Evolutionary conservation across 1,140 invertebrate species (phyloP), one percentile per base, ranked within the genome.

Genomic region (Achroia grisella): DNA sequence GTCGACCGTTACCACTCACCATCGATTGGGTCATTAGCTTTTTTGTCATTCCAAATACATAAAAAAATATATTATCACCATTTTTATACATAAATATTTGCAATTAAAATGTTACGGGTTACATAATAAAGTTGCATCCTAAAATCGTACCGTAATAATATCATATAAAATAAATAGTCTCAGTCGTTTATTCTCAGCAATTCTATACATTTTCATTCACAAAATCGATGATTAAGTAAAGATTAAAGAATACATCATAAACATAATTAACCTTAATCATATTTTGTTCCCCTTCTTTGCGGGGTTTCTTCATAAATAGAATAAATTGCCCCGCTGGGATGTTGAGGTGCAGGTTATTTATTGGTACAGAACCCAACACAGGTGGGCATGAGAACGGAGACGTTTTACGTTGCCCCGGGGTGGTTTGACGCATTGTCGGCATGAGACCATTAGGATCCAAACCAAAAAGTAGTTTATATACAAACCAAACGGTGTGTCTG

Each of bases 341-440:
- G 8, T 11, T 23, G 29, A 36, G 37, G 15, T 35, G 29, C 40
- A 36, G 54, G 43, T 52, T 60, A 62, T 58, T 64, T 58, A 60
- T 60, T 48, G 39, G 39, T 36, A 45, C 29, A 27, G 37, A 46
- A 39, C 48, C 15, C 36, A 48, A 43, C 56, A 50, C 59, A 67
- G 63, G 56, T 67, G 60, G 59, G 47, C 42, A 42, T 32, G 43
- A 47, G 39, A 49, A 48, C 49, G 44, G 52, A 43, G 52, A 53
- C 41, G 45, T 56, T 62, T 65, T 65, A 65, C 51, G 48, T 37
- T 36, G 36, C 57, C 57, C 49, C 23, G 4, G 47, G 46, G 57
- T 37, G 15, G 23, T 12, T 47, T 57, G 51, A 61, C 49, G 47
- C 44, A 65, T 55, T 44, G 52, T 42, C 41, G 41, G 34, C 39